Base-by-base conservation (phyloP, 1,140 invertebrate genomes). In the Drosophila varians region DNA sequence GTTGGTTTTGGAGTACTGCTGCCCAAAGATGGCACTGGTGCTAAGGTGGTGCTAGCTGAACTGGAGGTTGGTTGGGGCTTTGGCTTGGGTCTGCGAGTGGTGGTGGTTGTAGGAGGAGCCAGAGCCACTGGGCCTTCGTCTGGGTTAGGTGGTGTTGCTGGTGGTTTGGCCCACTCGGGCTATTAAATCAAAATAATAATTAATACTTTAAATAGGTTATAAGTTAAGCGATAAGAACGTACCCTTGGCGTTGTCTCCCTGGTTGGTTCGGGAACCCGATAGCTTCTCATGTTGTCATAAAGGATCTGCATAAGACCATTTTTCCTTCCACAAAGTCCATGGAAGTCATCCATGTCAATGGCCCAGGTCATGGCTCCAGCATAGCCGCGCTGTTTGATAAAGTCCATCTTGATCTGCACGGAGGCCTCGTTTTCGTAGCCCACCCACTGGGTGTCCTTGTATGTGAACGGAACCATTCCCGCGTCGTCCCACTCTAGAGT, bases 311-410 rank as follows among this genome's bases (percentile, higher is more conserved):
- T 95, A 1, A 97, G 90, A 1, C 94, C 92, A 84, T 96, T 96
- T 66, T 93, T 93, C 0, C 93, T 91, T 0, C 96, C 96, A 80
- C 96, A 97, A 2, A 96, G 74, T 1, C 96, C 96, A 47, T 93
- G 92, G 78, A 96, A 97, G 78, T 97, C 96, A 54, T 97, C 96
- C 96, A 97, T 96, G 66, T 97, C 96, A 43, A 96, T 95, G 4
- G 96, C 96, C 97, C 97, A 98, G 7, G 94, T 95, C 97, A 98
- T 98, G 0, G 95, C 93, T 4, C 97, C 97, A 0, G 95, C 94
- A 77, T 97, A 96, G 0, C 96, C 95, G 78, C 95, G 96, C 9
- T 93, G 79, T 80, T 96, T 96, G 56, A 97, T 95, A 90, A 93
- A 97, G 73, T 97, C 95, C 95, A 97, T 96, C 92, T 98, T 98